Evolutionary conservation across 2,797 vertebrate genomes (phyloP).

Genomic region (Halcyon leucocephala): DNA sequence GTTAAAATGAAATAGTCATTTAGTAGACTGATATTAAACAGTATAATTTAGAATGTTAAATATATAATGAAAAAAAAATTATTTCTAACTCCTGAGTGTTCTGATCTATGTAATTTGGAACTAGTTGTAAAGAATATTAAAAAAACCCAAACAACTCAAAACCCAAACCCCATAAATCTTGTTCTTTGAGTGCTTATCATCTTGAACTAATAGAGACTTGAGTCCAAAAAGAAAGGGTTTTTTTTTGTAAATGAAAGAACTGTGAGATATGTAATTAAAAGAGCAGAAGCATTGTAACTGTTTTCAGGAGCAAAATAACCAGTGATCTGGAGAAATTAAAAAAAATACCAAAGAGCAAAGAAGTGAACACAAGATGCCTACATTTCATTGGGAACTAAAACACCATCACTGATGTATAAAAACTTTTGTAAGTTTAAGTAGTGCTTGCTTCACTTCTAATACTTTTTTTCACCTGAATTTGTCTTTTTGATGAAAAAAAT

Average conservation of each 20-base stretch:
- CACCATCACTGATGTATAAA: background rate
- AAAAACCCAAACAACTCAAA: background rate
- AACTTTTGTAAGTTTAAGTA: slow-evolving; percentile 13
- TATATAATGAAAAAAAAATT: background rate
- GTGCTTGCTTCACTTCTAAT: slow-evolving; percentile 17
- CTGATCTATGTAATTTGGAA: background rate
- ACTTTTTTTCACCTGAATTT: slow-evolving; percentile 27
- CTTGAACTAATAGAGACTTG: background rate
- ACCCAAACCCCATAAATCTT: background rate
- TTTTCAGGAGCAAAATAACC: background rate
- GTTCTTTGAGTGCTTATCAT: background rate
- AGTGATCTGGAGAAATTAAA: background rate
- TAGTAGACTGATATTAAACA: background rate
- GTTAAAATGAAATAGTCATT: background rate
- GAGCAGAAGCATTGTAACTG: background rate
- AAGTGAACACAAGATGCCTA: background rate
- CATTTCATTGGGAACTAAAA: background rate
- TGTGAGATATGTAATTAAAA: background rate
- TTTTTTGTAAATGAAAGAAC: background rate
- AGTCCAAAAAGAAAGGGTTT: background rate
- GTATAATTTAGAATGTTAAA: background rate
- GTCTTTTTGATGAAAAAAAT: slow-evolving; percentile 5
- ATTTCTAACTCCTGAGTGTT: background rate
- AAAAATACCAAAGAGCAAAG: background rate
- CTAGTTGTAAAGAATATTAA: background rate